Base-by-base conservation (phyloP, 1,140 invertebrate genomes). In the Cardiocondyla obscurior region DNA sequence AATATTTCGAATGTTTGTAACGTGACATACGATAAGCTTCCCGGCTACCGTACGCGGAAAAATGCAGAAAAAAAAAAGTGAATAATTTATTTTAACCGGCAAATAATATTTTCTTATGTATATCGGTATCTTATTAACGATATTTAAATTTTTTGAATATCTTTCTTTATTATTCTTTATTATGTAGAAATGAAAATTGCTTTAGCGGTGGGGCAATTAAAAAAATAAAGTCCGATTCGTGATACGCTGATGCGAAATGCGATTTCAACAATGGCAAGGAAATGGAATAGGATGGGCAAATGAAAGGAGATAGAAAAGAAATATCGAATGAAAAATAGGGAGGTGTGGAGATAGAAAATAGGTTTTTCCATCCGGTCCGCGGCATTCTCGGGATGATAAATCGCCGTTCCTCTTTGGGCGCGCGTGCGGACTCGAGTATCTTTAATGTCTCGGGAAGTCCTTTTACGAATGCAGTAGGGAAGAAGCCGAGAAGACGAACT, bases 311-410 rank as follows among this genome's bases (percentile, higher is more conserved):
- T 53, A 10, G 83, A n/a, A 53, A 57, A 73, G 19, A 65, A 64
- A 25, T 39, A 65, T 65, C 42, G 42, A 65, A 51, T 25, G 30
- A 33, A 42, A 33, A 65, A 65, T 36, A 25, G 39, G 30, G 39
- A 64, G 19, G 42, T 33, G 44, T 60, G 82, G 39, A 57, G 83
- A 81, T 81, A 69, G 62, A 89, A 83, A 88, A 90, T 84, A 83
- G 85, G 65, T 84, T 85, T 89, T 83, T 85, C 74, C 73, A 70
- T 82, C 65, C 83, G 72, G 51, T 14, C 39, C 81, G 82, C 55
- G 62, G 83, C 74, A 64, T 89, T 67, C 81, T 64, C 51, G 53
- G 83, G 83, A 93, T 94, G 92, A 93, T 93, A 92, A 94, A 94
- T 94, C 86, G 91, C 88, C 82, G 82, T 89, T n/a, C 81, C 82